These are phyloP conservation scores for Antrozous pallidus DNA, from an alignment of 2,797 vertebrate genomes.

Conservation along the genomic window DNA sequence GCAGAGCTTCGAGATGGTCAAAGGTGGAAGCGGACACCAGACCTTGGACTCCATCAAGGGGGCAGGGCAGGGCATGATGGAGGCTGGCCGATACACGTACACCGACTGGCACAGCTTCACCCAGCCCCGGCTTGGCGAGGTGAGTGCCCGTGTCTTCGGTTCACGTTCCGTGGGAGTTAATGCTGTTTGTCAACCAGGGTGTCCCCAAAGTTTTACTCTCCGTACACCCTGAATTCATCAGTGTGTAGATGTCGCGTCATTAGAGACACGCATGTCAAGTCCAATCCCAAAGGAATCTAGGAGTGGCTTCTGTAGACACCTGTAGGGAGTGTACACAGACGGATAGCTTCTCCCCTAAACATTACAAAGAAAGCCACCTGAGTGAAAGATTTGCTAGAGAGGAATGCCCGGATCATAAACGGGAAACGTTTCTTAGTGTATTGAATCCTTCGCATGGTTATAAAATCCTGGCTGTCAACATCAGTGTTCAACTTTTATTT, in stretches of 20 bases:
- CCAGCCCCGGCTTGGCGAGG: constrained; percentile 84
- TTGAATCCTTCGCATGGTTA: not conserved
- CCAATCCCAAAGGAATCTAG: not conserved
- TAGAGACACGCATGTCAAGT: not conserved
- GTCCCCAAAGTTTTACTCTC: not conserved
- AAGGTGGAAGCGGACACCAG: constrained; percentile 79
- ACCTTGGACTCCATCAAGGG: constrained; percentile 80
- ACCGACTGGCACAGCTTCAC: constrained; percentile 87
- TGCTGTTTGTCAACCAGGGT: not conserved
- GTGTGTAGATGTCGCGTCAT: not conserved
- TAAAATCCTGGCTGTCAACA: not conserved
- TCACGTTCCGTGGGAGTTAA: not conserved
- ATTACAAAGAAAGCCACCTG: not conserved
- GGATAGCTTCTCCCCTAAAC: not conserved
- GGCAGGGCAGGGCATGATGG: constrained; percentile 74
- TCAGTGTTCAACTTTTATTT: not conserved
- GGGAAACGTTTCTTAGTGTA: not conserved
- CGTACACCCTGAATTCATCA: not conserved
- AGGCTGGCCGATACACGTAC: constrained; percentile 81
- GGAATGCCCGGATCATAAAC: not conserved
- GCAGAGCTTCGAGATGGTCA: constrained; percentile 76
- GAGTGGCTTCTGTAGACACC: not conserved
- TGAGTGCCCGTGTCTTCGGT: constrained; percentile 73
- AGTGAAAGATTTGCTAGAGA: not conserved
- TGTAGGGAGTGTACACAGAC: not conserved